Base-by-base conservation (phyloP, 2,113 vertebrate species). In the Solea solea region DNA sequence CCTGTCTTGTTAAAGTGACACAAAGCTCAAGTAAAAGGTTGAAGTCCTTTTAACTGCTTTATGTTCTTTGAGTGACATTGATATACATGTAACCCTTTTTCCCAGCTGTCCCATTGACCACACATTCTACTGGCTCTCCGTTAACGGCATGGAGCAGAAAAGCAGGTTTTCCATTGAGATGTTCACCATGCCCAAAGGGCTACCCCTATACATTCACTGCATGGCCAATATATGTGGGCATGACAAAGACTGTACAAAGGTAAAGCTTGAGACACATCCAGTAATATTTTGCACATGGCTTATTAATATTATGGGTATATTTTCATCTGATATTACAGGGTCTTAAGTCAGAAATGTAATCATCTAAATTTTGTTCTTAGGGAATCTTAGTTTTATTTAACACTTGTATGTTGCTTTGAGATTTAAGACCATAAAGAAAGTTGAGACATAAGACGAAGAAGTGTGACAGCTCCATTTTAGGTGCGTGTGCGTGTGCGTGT, bases 191-290 rank as follows among this genome's bases (percentile, higher is more conserved):
- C 90, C 89, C 2, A 41, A 50, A 9, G 54, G 59, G 12, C 1
- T 69, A 16, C 90, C 82, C 1, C 55, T 94, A 51, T 93, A 90
- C 74, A 69, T 94, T 3, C 93, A 94, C 80, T 94, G 93, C 68
- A 45, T 87, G 72, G 71, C 86, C 63, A 84, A 82, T 54, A 64
- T 94, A 27, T 94, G 93, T 39, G 85, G 64, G 5, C 82, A 13
- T 0, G 21, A 79, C 12, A 82, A 90, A 16, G 71, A 85, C 72
- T 94, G 93, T 14, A 65, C 72, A 8, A 81, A 78, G 86, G 93
- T 93, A 81, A 85, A 21, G 2, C 16, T 13, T 45, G 39, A 6
- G 21, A 50, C 39, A 16, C 13, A 53, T 53, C 34, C 34, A 34
- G 34, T 34, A 4, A 34, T 34, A 34, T 4, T 34, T 34, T 6